Evolutionary conservation across 2,888 invertebrate species (phyloP).

Genomic region (Adineta ricciae): DNA sequence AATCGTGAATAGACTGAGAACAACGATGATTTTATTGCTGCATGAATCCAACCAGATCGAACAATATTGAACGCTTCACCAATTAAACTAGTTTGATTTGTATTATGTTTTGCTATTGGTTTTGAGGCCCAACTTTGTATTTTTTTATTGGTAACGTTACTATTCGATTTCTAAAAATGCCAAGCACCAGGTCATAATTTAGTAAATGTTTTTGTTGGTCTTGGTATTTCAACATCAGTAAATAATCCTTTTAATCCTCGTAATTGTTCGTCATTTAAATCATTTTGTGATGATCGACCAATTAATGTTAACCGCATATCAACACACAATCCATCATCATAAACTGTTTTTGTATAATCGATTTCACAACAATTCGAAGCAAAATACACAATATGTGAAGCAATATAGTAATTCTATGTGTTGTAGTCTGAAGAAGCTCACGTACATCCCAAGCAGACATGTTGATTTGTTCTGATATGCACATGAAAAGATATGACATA

Average conservation of each 20-base stretch:
- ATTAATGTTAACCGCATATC: background rate
- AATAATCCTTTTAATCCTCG: background rate
- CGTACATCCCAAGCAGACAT: too few species aligned
- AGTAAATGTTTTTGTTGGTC: background rate
- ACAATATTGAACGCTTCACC: background rate
- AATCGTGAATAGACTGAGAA: background rate
- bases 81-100: background rate
- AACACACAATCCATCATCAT: background rate
- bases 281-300: background rate
- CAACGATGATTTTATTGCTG: background rate
- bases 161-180: background rate
- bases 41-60: background rate
- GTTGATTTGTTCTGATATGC: too few species aligned
- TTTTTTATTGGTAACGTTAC: background rate
- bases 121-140: background rate
- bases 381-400: too few species aligned
- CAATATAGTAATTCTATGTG: too few species aligned
- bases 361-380: too few species aligned
- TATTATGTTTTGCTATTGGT: background rate
- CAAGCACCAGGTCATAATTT: background rate
- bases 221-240: background rate
- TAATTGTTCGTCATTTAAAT: background rate
- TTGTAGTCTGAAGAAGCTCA: too few species aligned
- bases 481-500: too few species aligned
- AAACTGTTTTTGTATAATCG: background rate